phyloP scores from a whole-genome alignment of 1,140 invertebrate species.

The Akabosia matsudoensis region DNA sequence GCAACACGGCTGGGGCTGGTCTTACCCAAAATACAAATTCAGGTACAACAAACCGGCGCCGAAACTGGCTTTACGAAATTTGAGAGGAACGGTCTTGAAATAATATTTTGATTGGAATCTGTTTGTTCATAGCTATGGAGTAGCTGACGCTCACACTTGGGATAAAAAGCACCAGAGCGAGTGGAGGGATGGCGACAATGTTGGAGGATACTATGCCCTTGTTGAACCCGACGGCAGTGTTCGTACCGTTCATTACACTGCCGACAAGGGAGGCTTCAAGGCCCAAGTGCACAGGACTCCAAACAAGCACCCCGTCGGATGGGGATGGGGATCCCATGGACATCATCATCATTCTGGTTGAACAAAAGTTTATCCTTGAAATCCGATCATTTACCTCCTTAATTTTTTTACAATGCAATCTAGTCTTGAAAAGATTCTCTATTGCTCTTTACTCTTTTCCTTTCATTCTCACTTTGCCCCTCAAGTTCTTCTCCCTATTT shows the following conservation, averaged over 20 bases:
- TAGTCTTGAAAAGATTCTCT: not conserved
- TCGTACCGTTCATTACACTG: not conserved
- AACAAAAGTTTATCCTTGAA: no score
- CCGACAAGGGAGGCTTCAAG: conserved; percentile 26
- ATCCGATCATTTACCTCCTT: not conserved
- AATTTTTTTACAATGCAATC: not conserved
- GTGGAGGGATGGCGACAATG: conserved; percentile 31
- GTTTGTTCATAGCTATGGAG: conserved; percentile 23
- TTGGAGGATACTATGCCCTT: conserved; percentile 28
- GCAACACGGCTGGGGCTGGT: conserved; percentile 17
- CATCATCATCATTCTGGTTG: not conserved
- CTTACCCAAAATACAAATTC: conserved; percentile 3
- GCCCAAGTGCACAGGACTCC: conserved; percentile 37
- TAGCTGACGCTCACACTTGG: conserved; percentile 33
- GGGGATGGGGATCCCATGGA: not conserved
- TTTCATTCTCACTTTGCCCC: not conserved
- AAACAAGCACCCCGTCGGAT: conserved; percentile 26
- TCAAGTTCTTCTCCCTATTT: no score
- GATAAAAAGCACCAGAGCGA: conserved; percentile 26
- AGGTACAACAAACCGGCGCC: not conserved
- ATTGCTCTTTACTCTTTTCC: not conserved
- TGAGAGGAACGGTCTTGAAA: not conserved
- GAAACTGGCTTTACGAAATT: not conserved
- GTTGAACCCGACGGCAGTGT: not conserved
- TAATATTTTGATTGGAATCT: not conserved